Conservation (phyloP, 2,113 vertebrate genomes). For the Leptobrachium leishanense region DNA sequence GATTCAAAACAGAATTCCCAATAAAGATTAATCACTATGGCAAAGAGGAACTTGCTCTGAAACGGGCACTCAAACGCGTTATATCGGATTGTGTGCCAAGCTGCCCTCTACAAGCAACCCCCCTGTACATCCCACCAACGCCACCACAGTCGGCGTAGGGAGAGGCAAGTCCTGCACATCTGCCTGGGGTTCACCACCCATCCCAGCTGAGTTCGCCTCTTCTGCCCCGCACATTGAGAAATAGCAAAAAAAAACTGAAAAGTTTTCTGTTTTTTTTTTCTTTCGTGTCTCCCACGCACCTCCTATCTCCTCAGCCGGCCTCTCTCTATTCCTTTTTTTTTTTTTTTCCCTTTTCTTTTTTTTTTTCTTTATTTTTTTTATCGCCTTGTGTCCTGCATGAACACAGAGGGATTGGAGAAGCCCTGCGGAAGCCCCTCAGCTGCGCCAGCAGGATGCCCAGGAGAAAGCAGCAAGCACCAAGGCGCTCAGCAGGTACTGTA, state of each 20-base stretch:
- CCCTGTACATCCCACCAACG: neutral
- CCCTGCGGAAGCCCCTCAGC: constrained; percentile 79
- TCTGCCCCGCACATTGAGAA: constrained; percentile 22
- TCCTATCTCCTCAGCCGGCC: constrained; percentile 62
- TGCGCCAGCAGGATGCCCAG: constrained; percentile 85
- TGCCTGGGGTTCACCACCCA: constrained; percentile 23
- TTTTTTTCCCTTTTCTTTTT: neutral
- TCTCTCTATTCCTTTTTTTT: constrained; percentile 29
- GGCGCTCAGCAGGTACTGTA: constrained; percentile 84
- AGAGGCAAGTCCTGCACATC: constrained; percentile 6
- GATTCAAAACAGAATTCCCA: constrained; percentile 25
- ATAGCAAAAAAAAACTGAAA: constrained; percentile 10
- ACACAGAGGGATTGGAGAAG: constrained; percentile 66
- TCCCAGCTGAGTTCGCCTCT: neutral
- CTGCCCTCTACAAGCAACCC: neutral
- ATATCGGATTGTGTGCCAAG: constrained; percentile 34
- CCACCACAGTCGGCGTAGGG: neutral
- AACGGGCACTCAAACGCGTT: constrained; percentile 3
- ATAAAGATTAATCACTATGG: constrained; percentile 17
- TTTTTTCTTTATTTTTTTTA: constrained; percentile 40
- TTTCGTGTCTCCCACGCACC: constrained; percentile 54
- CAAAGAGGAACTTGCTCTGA: constrained; percentile 38
- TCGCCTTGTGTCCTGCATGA: constrained; percentile 78
- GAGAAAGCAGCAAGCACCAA: constrained; percentile 94
- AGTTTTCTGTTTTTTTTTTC: neutral